Evolutionary conservation across 92 coral and sea anemone species (phyloP).

Genomic region (Parazoanthus darwini): DNA sequence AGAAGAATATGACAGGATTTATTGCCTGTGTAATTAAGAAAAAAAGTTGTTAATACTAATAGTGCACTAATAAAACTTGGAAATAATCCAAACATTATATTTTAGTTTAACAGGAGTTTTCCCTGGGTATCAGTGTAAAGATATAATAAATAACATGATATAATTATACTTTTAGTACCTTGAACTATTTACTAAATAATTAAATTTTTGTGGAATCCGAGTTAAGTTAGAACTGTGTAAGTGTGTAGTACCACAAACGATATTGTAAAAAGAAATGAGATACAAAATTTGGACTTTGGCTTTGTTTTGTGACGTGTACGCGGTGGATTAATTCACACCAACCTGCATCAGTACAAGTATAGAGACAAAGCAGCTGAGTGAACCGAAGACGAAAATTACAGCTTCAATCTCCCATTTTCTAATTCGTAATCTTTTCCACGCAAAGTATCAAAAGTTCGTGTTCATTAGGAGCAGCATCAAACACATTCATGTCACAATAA

Average conservation of each 20-base stretch:
- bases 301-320: conserved; percentile 28
- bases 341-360: no score
- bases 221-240: neutral
- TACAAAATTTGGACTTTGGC: conserved; percentile 13
- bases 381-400: neutral
- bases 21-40: conserved; percentile 3
- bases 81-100: neutral
- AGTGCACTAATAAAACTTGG: neutral
- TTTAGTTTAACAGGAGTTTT: neutral
- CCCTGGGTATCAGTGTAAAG: neutral
- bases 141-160: neutral
- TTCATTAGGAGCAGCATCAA: no score
- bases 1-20: neutral
- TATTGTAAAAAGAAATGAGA: neutral
- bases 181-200: neutral
- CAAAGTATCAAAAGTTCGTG: neutral
- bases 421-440: neutral
- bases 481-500: neutral
- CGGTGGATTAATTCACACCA: neutral
- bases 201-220: neutral
- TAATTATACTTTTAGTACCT: neutral
- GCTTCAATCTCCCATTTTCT: neutral
- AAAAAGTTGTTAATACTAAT: no score
- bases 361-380: neutral
- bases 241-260: neutral